Percentiles rank a stretch among this genome's conserved stretches.
These are phyloP conservation scores for Apamea crenata DNA, from an alignment of 2,888 invertebrate species.

Conservation along the genomic window DNA sequence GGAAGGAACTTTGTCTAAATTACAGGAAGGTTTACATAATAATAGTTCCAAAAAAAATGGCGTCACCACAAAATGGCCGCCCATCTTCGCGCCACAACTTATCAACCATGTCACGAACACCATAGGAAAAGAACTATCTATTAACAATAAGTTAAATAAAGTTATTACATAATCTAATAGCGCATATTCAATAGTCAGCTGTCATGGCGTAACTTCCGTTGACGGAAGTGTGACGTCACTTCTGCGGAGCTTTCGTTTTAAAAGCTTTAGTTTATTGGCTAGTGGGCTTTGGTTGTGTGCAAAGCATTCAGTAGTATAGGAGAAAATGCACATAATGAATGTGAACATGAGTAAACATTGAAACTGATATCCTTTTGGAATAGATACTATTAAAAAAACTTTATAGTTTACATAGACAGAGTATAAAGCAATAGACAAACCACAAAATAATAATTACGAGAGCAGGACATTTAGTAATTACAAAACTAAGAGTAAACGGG, in stretches of 20 bases:
- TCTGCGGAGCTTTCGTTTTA: conserved; percentile 55
- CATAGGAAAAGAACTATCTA: conserved; percentile 15
- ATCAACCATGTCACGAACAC: conserved; percentile 43
- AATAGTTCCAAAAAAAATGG: conserved; percentile 18
- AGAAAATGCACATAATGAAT: neutral
- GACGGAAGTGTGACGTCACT: conserved; percentile 71
- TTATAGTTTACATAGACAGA: too few species aligned
- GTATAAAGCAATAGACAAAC: too few species aligned
- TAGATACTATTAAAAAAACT: too few species aligned
- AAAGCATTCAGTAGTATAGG: neutral
- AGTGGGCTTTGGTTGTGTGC: neutral
- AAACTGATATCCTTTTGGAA: neutral
- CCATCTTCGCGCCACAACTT: conserved; percentile 27
- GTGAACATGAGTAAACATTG: neutral
- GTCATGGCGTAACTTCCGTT: conserved; percentile 72
- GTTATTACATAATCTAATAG: conserved; percentile 53
- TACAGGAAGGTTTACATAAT: neutral
- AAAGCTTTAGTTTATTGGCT: conserved; percentile 20
- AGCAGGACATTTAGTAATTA: neutral
- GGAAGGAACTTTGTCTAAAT: conserved; percentile 12
- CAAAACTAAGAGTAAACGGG: neutral
- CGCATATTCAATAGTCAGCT: conserved; percentile 47
- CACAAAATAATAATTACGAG: neutral
- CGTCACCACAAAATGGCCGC: conserved; percentile 15
- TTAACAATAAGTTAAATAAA: conserved; percentile 38